Evolutionary conservation across 1,140 invertebrate species (phyloP).

Genomic region (Drosophila insularis): DNA sequence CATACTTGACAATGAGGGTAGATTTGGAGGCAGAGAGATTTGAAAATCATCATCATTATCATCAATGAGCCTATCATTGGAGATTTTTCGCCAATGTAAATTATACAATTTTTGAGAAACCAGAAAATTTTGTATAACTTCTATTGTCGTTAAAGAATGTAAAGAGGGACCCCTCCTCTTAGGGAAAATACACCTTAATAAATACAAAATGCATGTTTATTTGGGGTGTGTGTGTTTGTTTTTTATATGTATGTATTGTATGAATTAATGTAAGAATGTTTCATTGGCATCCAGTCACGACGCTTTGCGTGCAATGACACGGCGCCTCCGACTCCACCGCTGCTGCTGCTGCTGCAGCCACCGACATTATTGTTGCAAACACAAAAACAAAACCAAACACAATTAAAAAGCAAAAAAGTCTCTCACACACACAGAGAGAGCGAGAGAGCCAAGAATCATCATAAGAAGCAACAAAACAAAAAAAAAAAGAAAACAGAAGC

Average conservation of each 20-base stretch:
- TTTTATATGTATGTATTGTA: neutral
- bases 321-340: slow-evolving; percentile 19
- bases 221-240: neutral
- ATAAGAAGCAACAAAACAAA: slow-evolving; percentile 11
- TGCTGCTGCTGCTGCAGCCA: slow-evolving; percentile 18
- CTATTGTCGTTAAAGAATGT: neutral
- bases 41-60: too few relatives aligned
- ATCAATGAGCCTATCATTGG: too few relatives aligned
- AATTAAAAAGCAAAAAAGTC: slow-evolving; percentile 38
- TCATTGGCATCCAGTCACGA: slow-evolving; percentile 55
- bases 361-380: slow-evolving; percentile 30
- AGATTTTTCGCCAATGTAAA: too few relatives aligned
- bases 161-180: neutral
- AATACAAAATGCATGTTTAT: neutral
- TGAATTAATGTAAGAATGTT: slow-evolving; percentile 41
- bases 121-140: too few relatives aligned
- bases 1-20: too few relatives aligned
- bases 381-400: slow-evolving; percentile 45
- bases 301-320: slow-evolving; percentile 27
- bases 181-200: too few relatives aligned
- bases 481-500: neutral
- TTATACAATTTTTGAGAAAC: too few relatives aligned
- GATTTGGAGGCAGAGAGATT: too few relatives aligned
- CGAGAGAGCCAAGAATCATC: slow-evolving; percentile 2
- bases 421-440: slow-evolving; percentile 37